phyloP scores from a whole-genome alignment of 1,140 invertebrate species.

The Tribolium madens region DNA sequence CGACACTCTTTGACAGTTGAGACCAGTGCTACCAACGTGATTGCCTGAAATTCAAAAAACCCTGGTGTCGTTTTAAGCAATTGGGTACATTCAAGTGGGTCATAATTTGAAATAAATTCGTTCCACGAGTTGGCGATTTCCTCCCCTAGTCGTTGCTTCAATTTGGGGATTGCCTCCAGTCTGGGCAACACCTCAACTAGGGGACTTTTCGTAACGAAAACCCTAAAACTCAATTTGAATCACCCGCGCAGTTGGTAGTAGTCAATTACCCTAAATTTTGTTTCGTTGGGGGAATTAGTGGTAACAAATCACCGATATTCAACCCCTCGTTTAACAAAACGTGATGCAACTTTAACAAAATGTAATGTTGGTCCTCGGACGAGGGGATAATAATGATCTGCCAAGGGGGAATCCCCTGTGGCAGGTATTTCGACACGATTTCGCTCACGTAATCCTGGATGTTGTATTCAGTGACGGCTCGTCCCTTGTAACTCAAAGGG shows the following conservation, averaged over 20 bases:
- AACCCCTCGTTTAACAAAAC: conserved; percentile 77
- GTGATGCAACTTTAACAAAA: conserved; percentile 82
- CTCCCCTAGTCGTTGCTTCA: conserved; percentile 76
- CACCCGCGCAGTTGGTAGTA: too few species aligned
- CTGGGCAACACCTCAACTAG: conserved; percentile 71
- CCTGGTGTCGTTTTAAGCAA: conserved; percentile 73
- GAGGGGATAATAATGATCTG: conserved; percentile 81
- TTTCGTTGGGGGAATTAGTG: conserved; percentile 70
- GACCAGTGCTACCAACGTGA: conserved; percentile 71
- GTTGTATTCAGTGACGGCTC: conserved; percentile 78
- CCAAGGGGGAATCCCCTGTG: conserved; percentile 79
- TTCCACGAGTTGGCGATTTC: conserved; percentile 82
- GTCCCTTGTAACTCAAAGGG: conserved; percentile 73
- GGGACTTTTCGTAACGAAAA: conserved; percentile 64
- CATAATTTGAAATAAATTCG: conserved; percentile 81
- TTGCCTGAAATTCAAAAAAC: conserved; percentile 71
- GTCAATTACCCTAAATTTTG: conserved; percentile 55
- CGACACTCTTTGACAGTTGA: conserved; percentile 72
- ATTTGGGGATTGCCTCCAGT: conserved; percentile 74
- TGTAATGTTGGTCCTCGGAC: conserved; percentile 74
- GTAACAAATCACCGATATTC: conserved; percentile 80
- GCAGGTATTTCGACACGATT: conserved; percentile 81
- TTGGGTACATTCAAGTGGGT: conserved; percentile 78
- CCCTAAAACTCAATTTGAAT: conserved; percentile 42
- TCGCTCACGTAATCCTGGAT: conserved; percentile 84